Evolutionary conservation across 2,888 invertebrate genomes (phyloP).

Genomic region (Acrocyrtus sp.): DNA sequence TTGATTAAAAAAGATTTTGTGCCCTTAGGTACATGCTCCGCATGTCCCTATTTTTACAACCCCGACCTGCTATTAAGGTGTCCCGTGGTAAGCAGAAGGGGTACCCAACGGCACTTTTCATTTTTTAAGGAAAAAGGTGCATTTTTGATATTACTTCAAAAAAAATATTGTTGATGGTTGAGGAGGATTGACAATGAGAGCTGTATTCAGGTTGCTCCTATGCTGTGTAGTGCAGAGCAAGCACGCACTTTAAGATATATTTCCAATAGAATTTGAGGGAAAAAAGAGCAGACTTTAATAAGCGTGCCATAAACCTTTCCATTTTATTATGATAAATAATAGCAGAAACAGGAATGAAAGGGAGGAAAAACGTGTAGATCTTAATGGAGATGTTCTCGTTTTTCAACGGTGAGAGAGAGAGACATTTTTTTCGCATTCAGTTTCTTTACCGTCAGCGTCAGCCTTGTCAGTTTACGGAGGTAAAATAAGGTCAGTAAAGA

Average conservation of each 20-base stretch:
- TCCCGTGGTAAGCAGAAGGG: no score
- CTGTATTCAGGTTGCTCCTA: no score
- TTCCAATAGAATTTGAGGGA: not conserved
- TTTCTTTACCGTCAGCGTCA: not conserved
- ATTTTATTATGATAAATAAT: no score
- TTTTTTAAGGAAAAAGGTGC: no score
- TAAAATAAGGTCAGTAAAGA: not conserved
- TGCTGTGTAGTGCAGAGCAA: not conserved
- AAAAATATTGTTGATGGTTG: no score
- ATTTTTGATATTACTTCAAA: no score
- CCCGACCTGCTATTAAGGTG: no score
- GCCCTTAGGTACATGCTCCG: not conserved
- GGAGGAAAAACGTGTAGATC: not conserved
- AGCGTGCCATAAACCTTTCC: not conserved
- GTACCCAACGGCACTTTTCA: no score
- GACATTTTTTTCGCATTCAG: not conserved
- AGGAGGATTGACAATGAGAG: no score
- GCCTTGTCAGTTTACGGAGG: not conserved
- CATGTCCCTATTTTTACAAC: not conserved
- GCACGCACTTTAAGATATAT: no score
- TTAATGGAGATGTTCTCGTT: not conserved
- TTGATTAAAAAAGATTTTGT: not conserved
- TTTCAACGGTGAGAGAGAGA: not conserved
- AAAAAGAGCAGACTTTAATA: not conserved
- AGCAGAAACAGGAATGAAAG: not conserved